Conservation (phyloP, 1,140 invertebrate species). For the Oncopodura yosiiana region DNA sequence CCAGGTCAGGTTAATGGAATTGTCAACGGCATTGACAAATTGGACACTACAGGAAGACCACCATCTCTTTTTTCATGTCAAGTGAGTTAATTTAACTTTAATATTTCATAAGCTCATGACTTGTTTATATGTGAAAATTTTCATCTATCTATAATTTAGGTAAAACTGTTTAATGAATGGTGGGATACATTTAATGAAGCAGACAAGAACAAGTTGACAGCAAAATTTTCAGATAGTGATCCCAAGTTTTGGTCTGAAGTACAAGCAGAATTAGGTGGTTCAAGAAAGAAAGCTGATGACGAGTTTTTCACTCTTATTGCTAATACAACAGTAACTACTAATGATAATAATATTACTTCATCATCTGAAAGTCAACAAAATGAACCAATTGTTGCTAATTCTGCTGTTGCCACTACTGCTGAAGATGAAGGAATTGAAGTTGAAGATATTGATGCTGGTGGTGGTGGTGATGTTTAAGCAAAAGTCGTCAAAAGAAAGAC, state of each 20-base stretch:
- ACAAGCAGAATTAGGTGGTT: conserved; percentile 28
- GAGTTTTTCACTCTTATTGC: conserved; percentile 27
- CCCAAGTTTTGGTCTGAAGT: conserved; percentile 31
- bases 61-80: conserved; percentile 33
- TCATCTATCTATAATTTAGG: conserved; percentile 10
- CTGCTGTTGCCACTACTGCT: background rate
- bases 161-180: conserved; percentile 35
- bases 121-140: background rate
- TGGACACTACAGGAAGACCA: conserved; percentile 23
- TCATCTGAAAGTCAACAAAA: background rate
- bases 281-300: conserved; percentile 25
- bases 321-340: background rate
- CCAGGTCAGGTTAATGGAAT: conserved; percentile 16
- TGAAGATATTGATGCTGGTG: background rate
- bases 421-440: background rate
- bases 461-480: background rate
- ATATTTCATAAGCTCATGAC: background rate
- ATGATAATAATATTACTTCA: too few species aligned
- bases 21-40: conserved; percentile 20
- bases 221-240: conserved; percentile 17
- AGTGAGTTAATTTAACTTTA: conserved; percentile 11
- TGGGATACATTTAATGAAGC: conserved; percentile 24
- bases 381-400: conserved; percentile 1
- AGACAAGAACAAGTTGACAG: conserved; percentile 17
- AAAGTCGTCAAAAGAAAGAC: too few species aligned